Base-by-base conservation (phyloP, 92 coral and sea anemone species). In the Zoanthus sociatus region DNA sequence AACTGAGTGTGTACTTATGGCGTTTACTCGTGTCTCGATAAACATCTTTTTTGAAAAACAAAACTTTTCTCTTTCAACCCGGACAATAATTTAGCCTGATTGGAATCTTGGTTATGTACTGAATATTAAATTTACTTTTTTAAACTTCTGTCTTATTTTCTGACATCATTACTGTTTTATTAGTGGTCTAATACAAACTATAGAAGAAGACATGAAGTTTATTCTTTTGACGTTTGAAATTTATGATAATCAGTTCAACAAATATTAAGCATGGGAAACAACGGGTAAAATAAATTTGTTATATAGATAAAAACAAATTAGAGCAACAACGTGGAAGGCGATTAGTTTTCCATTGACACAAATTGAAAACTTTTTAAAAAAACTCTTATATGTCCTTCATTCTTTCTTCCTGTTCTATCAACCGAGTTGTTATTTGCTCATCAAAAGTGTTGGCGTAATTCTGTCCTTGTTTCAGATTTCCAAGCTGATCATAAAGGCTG, bases 371-470 rank as follows among this genome's bases (percentile, higher is more conserved):
- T 53, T 87, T 82, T 82, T 83, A 71, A 71, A 73, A 55, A 83
- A 82, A 82, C 78, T 73, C 88, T 84, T 58, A 82, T 79, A n/a
- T 82, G 84, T 88, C 74, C 84, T 88, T 73, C 71, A 82, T 83
- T 73, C 78, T 74, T 88, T 73, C 76, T 81, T 88, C 91, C 73
- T 71, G 88, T 83, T 82, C 88, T 74, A 68, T 56, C 74, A 88
- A 51, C 66, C 51, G 74, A 87, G 71, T 83, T 83, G 58, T 87
- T 50, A 87, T 87, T 77, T 48, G 53, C 53, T 48, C 53, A 48
- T 48, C 53, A 48, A 48, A 48, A 48, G 6, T 48, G 0, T 48
- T 48, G 53, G 53, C 53, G 9, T 9, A 48, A 48, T 48, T 9
- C 9, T 48, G 53, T 48, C 53, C 53, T 48, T 56, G 63, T 56